These are phyloP conservation scores for Danionella cerebrum DNA, from an alignment of 2,113 vertebrate genomes.

Conservation along the genomic window DNA sequence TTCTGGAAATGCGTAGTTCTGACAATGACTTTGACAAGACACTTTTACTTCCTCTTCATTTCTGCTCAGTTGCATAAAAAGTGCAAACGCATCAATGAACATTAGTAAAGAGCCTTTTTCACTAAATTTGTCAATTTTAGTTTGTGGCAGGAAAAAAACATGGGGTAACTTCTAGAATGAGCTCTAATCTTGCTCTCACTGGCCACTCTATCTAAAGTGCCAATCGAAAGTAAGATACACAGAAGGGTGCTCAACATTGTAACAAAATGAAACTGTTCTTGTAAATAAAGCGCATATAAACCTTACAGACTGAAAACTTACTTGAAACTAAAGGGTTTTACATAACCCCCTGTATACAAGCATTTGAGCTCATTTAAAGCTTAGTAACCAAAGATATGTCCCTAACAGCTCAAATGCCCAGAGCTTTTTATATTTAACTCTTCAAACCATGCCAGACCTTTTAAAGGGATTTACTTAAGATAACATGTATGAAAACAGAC, in stretches of 20 bases:
- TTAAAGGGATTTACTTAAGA: slow-evolving; percentile 10
- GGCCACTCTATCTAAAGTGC: not conserved
- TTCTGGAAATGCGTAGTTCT: not conserved
- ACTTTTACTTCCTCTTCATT: not conserved
- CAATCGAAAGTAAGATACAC: not conserved
- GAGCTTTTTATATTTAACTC: slow-evolving; percentile 8
- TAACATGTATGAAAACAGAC: not conserved
- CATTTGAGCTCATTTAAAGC: slow-evolving; percentile 19
- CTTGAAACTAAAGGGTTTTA: not conserved
- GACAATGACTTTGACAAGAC: not conserved
- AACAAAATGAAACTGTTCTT: not conserved
- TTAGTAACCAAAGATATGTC: slow-evolving; percentile 24
- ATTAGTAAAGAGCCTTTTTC: too few relatives aligned
- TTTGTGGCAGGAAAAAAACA: too few relatives aligned
- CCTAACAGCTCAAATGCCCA: slow-evolving; percentile 3
- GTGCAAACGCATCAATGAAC: too few relatives aligned
- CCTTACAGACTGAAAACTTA: not conserved
- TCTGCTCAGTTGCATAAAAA: slow-evolving; percentile 36
- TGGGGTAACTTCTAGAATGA: too few relatives aligned
- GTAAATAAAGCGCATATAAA: slow-evolving; percentile 4
- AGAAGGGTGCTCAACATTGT: not conserved
- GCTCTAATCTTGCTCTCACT: too few relatives aligned
- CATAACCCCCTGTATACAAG: too few relatives aligned
- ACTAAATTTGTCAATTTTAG: too few relatives aligned
- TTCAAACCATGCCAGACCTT: slow-evolving; percentile 22